Evolutionary conservation across 2,888 invertebrate genomes (phyloP).

Genomic region (Mesorhabditis belari): DNA sequence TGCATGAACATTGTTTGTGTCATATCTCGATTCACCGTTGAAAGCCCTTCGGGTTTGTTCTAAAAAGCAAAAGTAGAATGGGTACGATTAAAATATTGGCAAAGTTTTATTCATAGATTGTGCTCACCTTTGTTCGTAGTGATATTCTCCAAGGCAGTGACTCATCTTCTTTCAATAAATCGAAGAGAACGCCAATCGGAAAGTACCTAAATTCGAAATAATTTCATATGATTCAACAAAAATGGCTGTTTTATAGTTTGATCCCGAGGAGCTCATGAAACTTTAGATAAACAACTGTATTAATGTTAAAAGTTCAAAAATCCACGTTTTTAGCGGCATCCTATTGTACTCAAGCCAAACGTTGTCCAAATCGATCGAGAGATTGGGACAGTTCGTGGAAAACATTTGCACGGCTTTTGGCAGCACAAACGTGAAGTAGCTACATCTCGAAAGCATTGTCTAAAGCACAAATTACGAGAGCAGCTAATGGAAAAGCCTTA

Average conservation of each 20-base stretch:
- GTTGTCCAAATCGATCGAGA: constrained; percentile 13
- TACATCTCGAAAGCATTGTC: constrained; percentile 33
- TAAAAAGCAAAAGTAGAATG: neutral
- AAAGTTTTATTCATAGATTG: too few relatives aligned
- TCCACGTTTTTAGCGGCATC: constrained; percentile 31
- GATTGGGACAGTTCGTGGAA: constrained; percentile 6
- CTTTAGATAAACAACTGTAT: too few relatives aligned
- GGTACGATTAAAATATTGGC: too few relatives aligned
- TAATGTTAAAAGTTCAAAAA: neutral
- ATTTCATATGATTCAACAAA: neutral
- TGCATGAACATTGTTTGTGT: constrained; percentile 89
- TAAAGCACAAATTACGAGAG: neutral
- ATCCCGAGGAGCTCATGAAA: too few relatives aligned
- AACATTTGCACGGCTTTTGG: constrained; percentile 14
- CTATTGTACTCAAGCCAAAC: constrained; percentile 33
- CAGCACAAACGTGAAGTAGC: constrained; percentile 33
- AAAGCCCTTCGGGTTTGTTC: neutral
- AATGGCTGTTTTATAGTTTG: neutral
- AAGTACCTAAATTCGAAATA: constrained; percentile 61
- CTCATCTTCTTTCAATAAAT: constrained; percentile 67
- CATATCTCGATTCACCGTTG: constrained; percentile 66
- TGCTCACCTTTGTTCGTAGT: constrained; percentile 70
- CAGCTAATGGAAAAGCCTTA: neutral
- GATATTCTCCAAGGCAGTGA: constrained; percentile 84
- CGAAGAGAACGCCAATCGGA: constrained; percentile 78